phyloP scores from a whole-genome alignment of 2,797 vertebrate genomes.

The Etheostoma nigrum region DNA sequence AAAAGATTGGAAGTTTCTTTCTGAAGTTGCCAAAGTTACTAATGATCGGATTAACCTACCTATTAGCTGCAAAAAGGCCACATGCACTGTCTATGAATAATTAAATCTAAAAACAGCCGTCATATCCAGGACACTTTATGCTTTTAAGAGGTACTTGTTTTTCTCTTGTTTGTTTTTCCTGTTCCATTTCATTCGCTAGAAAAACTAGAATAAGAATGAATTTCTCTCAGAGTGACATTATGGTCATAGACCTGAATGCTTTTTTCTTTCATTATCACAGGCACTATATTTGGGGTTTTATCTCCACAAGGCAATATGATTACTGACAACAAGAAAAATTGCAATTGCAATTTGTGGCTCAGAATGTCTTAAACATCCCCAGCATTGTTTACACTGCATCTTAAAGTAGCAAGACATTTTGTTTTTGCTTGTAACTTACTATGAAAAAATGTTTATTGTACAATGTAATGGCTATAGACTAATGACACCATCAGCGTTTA shows the following conservation, averaged over 20 bases:
- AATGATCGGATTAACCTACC: slow-evolving; percentile 43
- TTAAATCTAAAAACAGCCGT: slow-evolving; percentile 36
- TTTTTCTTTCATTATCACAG: slow-evolving; percentile 6
- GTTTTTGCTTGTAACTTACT: no score
- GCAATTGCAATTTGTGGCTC: neutral
- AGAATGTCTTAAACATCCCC: neutral
- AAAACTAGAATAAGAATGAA: slow-evolving; percentile 15
- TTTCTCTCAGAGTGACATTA: slow-evolving; percentile 17
- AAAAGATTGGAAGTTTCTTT: slow-evolving; percentile 50
- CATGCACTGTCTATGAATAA: slow-evolving; percentile 32
- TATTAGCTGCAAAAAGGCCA: slow-evolving; percentile 33
- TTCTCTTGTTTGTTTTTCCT: slow-evolving; percentile 28
- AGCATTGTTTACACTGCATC: slow-evolving; percentile 10
- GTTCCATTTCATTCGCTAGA: slow-evolving; percentile 11
- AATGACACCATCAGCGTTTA: no score
- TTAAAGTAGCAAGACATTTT: neutral
- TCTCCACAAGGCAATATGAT: slow-evolving; percentile 15
- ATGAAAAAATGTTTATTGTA: no score
- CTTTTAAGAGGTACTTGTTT: slow-evolving; percentile 39
- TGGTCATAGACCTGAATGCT: neutral
- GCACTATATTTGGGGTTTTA: neutral
- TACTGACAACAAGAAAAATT: slow-evolving; percentile 3
- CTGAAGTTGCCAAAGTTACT: slow-evolving; percentile 49
- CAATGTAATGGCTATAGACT: no score
- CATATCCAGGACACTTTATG: slow-evolving; percentile 33